A percentile compares a stretch with the other conserved stretches of the same genome.
phyloP scores from a whole-genome alignment of 2,113 vertebrate species.

The Sinocyclocheilus anophthalmus region DNA sequence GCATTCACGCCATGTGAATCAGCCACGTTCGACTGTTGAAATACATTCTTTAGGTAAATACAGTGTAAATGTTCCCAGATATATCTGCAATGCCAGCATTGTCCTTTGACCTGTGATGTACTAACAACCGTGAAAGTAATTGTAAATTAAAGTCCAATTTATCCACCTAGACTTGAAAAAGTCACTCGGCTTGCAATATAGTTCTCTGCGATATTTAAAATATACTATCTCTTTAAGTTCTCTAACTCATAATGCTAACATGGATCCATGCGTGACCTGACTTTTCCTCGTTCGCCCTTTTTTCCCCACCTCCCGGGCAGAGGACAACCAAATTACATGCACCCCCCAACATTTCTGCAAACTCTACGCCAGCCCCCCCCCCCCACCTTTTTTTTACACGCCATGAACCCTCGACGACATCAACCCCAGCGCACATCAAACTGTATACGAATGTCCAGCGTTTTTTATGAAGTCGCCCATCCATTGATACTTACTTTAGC shows the following conservation, averaged over 20 bases:
- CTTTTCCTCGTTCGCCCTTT: too few relatives aligned
- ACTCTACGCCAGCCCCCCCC: too few relatives aligned
- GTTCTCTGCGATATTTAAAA: neutral
- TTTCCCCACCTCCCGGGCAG: too few relatives aligned
- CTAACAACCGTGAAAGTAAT: neutral
- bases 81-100: neutral
- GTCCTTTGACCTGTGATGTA: neutral
- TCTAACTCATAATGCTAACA: neutral
- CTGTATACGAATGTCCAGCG: too few relatives aligned
- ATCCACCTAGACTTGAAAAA: neutral
- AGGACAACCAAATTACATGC: neutral
- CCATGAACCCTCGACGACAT: too few relatives aligned
- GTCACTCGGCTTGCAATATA: neutral
- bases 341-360: neutral
- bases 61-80: neutral
- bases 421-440: too few relatives aligned
- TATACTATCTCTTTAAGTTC: neutral
- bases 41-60: neutral
- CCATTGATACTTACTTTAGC: too few relatives aligned
- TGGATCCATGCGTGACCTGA: neutral
- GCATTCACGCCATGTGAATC: conserved; percentile 1
- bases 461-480: too few relatives aligned
- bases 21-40: neutral
- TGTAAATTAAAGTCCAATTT: neutral
- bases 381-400: too few relatives aligned